Evolutionary conservation across 2,888 invertebrate species (phyloP).

Genomic region (Philonicus albiceps): DNA sequence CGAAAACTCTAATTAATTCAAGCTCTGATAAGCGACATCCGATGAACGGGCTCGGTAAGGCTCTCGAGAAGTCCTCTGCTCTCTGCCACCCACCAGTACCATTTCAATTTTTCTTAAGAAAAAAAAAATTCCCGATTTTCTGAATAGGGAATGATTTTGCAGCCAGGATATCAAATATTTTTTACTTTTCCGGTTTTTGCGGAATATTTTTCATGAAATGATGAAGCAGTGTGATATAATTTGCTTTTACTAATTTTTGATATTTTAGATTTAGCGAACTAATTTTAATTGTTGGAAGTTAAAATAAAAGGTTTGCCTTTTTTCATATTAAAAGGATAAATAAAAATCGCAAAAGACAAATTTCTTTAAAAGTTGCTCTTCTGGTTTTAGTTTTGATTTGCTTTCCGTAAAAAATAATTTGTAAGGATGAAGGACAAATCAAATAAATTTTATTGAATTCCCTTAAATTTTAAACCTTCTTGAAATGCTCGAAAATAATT

Average conservation of each 20-base stretch:
- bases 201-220: not conserved
- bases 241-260: not conserved
- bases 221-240: not conserved
- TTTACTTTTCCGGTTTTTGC: not conserved
- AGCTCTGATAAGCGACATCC: conserved; percentile 4
- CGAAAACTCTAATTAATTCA: conserved; percentile 22
- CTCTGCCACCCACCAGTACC: not conserved
- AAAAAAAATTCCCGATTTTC: not conserved
- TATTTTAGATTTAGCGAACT: not conserved
- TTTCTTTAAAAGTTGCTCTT: too few species aligned
- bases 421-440: too few species aligned
- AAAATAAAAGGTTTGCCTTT: too few species aligned
- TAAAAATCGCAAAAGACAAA: too few species aligned
- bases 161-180: not conserved
- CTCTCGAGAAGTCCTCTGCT: not conserved
- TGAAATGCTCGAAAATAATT: too few species aligned
- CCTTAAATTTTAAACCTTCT: too few species aligned
- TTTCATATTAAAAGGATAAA: too few species aligned
- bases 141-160: not conserved
- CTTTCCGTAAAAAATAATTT: too few species aligned
- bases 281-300: not conserved
- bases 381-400: too few species aligned
- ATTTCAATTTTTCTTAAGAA: not conserved
- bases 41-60: not conserved
- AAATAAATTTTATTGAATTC: too few species aligned